These are phyloP conservation scores for Muricea muricata DNA, from an alignment of 92 coral and sea anemone species.

Conservation along the genomic window DNA sequence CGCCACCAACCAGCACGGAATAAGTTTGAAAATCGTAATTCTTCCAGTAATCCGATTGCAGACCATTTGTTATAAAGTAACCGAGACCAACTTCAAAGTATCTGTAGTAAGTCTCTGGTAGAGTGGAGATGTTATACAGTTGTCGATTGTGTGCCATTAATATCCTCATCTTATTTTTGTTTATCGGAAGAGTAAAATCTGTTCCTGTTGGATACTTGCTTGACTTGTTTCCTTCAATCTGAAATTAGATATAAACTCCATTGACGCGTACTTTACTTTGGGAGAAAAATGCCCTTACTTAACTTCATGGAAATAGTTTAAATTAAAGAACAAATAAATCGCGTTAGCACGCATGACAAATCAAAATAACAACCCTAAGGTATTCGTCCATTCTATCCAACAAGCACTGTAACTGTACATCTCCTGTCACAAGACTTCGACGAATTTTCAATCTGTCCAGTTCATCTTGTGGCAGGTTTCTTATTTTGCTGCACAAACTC, in stretches of 20 bases:
- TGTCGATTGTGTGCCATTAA: not conserved
- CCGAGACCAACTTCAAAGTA: conserved; percentile 1
- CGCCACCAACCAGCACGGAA: not conserved
- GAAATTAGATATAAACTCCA: not conserved
- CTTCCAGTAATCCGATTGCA: not conserved
- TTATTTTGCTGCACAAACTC: conserved; percentile 65
- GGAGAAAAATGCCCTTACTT: no score
- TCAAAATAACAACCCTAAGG: conserved; percentile 58
- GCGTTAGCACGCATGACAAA: no score
- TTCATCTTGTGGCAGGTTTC: conserved; percentile 26
- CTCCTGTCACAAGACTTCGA: conserved; percentile 54
- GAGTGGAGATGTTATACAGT: not conserved
- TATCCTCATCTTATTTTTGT: not conserved
- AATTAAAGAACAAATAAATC: no score
- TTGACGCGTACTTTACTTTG: no score
- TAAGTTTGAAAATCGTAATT: conserved; percentile 14
- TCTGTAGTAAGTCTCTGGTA: conserved; percentile 8
- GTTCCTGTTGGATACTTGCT: not conserved
- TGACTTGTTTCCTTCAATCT: not conserved
- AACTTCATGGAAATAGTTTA: not conserved
- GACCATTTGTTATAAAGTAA: not conserved
- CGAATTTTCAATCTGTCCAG: conserved; percentile 63
- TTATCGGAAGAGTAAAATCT: not conserved
- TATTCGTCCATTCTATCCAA: conserved; percentile 72
- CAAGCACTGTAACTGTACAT: conserved; percentile 62